Percentiles rank a stretch among this genome's conserved stretches.
Evolutionary conservation across 2,113 vertebrate species (phyloP).

Genomic region (Clarias gariepinus): DNA sequence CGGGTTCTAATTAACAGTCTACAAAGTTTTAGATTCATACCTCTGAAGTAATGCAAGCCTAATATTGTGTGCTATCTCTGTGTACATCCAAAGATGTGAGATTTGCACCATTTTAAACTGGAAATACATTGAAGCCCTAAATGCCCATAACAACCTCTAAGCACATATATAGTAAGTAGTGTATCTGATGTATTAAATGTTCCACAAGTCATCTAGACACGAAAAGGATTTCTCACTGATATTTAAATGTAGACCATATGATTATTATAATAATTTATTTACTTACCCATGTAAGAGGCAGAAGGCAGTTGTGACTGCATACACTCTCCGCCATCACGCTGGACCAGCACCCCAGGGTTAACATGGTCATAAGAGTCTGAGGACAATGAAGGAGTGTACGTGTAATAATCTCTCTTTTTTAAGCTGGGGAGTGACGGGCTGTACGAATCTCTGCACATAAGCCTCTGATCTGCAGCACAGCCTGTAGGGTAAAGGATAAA

Average conservation of each 20-base stretch:
- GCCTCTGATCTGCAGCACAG: conserved; percentile 74
- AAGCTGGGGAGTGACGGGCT: conserved; percentile 68
- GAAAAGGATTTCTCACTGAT: not conserved
- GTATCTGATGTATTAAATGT: not conserved
- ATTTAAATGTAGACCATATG: not conserved
- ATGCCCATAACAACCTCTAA: not conserved
- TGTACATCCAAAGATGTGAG: not conserved
- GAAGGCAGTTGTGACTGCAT: conserved; percentile 59
- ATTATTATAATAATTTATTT: not conserved
- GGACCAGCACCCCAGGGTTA: conserved; percentile 63
- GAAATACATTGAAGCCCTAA: not conserved
- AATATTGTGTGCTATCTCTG: too few species aligned
- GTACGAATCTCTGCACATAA: conserved; percentile 69
- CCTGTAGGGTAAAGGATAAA: conserved; percentile 61
- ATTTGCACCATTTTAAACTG: not conserved
- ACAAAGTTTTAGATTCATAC: too few species aligned
- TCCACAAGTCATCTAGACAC: not conserved
- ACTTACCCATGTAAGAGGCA: conserved; percentile 86
- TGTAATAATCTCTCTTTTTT: conserved; percentile 77
- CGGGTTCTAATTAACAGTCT: too few species aligned
- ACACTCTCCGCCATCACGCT: conserved; percentile 67
- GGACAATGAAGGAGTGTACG: conserved; percentile 64
- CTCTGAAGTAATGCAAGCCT: too few species aligned
- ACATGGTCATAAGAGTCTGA: conserved; percentile 75
- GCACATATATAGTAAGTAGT: not conserved